phyloP scores from a whole-genome alignment of 2,113 vertebrate genomes.

The Proterorhinus semilunaris region DNA sequence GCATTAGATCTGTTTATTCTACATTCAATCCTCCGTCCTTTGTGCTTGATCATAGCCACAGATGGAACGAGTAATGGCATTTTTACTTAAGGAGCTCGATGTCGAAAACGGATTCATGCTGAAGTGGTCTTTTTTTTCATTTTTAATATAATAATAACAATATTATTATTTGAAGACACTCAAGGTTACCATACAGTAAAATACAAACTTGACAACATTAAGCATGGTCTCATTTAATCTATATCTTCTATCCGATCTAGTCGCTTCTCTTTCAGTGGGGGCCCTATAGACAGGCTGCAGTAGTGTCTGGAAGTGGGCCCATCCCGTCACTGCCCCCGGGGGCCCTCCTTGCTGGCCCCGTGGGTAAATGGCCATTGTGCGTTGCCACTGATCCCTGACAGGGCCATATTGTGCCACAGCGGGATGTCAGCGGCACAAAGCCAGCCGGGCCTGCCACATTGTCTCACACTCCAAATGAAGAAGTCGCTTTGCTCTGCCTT shows the following conservation, averaged over 20 bases:
- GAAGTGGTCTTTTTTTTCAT: constrained; percentile 6
- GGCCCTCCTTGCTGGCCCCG: constrained; percentile 65
- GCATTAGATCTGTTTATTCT: constrained; percentile 60
- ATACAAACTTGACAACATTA: too few relatives aligned
- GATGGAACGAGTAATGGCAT: neutral
- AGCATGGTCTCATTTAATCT: constrained; percentile 37
- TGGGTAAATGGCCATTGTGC: constrained; percentile 78
- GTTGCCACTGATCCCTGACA: constrained; percentile 79
- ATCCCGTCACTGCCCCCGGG: constrained; percentile 61
- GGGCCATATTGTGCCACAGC: constrained; percentile 81
- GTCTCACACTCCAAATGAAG: constrained; percentile 81
- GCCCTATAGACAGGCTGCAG: constrained; percentile 68
- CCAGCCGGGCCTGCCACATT: constrained; percentile 73
- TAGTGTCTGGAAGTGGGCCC: constrained; percentile 74
- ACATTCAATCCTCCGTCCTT: constrained; percentile 40
- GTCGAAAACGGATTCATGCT: too few relatives aligned
- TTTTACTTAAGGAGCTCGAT: neutral
- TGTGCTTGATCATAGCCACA: constrained; percentile 14
- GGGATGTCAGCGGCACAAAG: constrained; percentile 80
- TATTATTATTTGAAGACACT: too few relatives aligned
- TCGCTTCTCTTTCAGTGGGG: constrained; percentile 58
- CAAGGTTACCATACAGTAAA: too few relatives aligned
- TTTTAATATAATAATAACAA: constrained; percentile 18
- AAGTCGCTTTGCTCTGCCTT: constrained; percentile 73
- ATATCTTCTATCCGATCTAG: constrained; percentile 59